Evolutionary conservation across 2,797 vertebrate genomes (phyloP), one percentile per base, ranked within the genome.

Genomic region (Salmo trutta): DNA sequence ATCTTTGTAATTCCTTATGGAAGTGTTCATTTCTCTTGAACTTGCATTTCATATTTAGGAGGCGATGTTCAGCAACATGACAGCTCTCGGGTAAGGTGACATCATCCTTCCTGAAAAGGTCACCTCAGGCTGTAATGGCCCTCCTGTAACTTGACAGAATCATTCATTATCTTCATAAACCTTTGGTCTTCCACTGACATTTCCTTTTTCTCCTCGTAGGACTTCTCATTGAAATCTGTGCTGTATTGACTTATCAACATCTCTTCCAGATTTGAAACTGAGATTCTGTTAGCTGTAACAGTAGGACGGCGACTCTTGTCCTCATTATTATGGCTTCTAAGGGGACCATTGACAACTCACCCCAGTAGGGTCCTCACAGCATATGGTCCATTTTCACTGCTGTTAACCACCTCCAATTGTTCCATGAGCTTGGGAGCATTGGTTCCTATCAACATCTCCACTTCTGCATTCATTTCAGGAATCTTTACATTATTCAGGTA

Each of bases 151-250:
- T 14, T 6, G 54, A 2, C 24, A 69, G 24, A 41, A 5, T 67
- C 29, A 24, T 67, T 71, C 8, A 33, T 73, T 15, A 1, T 51
- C 47, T 51, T 51, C 16, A 78, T 17, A 17, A 75, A 78, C 41
- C 8, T 29, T 21, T 78, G 69, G 64, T 76, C 77, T 31, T 78
- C 79, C 15, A 53, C 33, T 12, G 79, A 81, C 53, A 77, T 66
- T 10, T 71, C 76, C 0, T 8, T 67, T 7, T 69, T 74, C 17
- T 77, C 73, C 2, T 80, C 59, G 7, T 56, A 36, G 2, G 29
- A 24, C 1, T 21, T 33, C 2, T 79, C 72, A 41, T 8, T 56
- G 4, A 80, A 75, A 27, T 80, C 67, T 8, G 17, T 47, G 3
- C 75, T 75, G 33, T 75, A 71, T 16, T 81, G 67, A 5, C 65